Evolutionary conservation across 2,888 invertebrate species (phyloP).

Genomic region (Colletes collaris): DNA sequence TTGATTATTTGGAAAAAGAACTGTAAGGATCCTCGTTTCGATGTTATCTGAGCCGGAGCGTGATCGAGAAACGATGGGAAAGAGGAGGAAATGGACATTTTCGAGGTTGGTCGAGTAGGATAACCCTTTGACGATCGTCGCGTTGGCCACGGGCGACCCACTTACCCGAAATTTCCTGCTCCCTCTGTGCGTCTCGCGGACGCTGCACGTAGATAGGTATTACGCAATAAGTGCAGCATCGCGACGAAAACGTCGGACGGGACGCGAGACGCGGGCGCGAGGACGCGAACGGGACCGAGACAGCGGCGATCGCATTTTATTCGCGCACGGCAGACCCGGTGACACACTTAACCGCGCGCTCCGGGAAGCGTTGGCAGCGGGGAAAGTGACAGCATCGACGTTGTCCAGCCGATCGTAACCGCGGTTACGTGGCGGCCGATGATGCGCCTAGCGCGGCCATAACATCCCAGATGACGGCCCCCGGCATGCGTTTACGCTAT

Average conservation of each 20-base stretch:
- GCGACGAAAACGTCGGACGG: conserved; percentile 46
- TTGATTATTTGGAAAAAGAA: too few species aligned
- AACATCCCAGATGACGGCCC: conserved; percentile 46
- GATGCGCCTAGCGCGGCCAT: conserved; percentile 54
- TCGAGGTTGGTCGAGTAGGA: too few species aligned
- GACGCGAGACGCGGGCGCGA: conserved; percentile 12
- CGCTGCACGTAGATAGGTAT: conserved; percentile 47
- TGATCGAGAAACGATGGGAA: too few species aligned
- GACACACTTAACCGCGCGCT: conserved; percentile 73
- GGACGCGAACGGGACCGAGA: conserved; percentile 15
- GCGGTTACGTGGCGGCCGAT: conserved; percentile 68
- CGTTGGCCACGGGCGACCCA: conserved; percentile 54
- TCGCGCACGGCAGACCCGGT: conserved; percentile 74
- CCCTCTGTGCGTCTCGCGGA: conserved; percentile 32
- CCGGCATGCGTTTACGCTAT: conserved; percentile 37
- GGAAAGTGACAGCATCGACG: conserved; percentile 75
- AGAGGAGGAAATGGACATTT: too few species aligned
- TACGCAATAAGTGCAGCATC: conserved; percentile 53
- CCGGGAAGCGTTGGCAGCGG: conserved; percentile 64
- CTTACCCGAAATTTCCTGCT: conserved; percentile 64
- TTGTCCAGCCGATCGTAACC: conserved; percentile 69
- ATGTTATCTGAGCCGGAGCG: too few species aligned
- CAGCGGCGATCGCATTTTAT: conserved; percentile 70
- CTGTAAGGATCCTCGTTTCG: too few species aligned
- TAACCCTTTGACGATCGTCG: conserved; percentile 8